Evolutionary conservation across 2,113 vertebrate species (phyloP).

Genomic region (Mola mola): DNA sequence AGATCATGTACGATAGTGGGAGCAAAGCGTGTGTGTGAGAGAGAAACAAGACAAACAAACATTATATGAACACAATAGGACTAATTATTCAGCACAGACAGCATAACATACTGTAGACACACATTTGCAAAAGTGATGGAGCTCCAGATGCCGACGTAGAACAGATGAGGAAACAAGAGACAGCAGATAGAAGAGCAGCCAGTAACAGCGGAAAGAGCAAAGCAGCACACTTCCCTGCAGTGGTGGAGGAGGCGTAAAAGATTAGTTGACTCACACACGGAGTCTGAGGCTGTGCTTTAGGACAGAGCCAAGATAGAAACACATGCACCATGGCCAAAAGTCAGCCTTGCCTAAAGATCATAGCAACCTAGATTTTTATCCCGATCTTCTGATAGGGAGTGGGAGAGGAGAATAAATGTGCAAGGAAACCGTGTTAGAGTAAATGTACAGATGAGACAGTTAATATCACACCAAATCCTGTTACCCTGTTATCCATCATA

Average conservation of each 20-base stretch:
- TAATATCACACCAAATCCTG: neutral
- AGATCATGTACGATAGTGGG: no score
- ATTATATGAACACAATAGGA: neutral
- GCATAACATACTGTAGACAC: neutral
- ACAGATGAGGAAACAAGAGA: slow-evolving; percentile 24
- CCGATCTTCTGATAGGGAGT: slow-evolving; percentile 31
- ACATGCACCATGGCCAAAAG: slow-evolving; percentile 48
- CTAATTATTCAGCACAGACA: neutral
- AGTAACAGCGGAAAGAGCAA: slow-evolving; percentile 20
- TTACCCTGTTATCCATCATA: neutral
- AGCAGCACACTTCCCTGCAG: slow-evolving; percentile 24
- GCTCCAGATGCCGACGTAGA: slow-evolving; percentile 9
- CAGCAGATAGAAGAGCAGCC: slow-evolving; percentile 26
- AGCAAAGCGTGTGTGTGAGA: no score
- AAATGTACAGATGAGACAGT: neutral
- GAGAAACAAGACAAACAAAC: slow-evolving; percentile 5
- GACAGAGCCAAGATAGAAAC: slow-evolving; percentile 62
- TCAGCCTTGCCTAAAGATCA: slow-evolving; percentile 60
- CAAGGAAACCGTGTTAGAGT: neutral
- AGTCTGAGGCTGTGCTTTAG: slow-evolving; percentile 51
- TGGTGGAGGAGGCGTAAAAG: slow-evolving; percentile 44
- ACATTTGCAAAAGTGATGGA: slow-evolving; percentile 22
- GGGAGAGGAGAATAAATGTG: slow-evolving; percentile 1
- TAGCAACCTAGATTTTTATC: slow-evolving; percentile 59
- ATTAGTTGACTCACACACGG: slow-evolving; percentile 67